Evolutionary conservation across 30 jellyfish, hydroid and myxozoan genomes (phyloP), one percentile per base, ranked within the genome.

Genomic region (Chrysaora quinquecirrha): DNA sequence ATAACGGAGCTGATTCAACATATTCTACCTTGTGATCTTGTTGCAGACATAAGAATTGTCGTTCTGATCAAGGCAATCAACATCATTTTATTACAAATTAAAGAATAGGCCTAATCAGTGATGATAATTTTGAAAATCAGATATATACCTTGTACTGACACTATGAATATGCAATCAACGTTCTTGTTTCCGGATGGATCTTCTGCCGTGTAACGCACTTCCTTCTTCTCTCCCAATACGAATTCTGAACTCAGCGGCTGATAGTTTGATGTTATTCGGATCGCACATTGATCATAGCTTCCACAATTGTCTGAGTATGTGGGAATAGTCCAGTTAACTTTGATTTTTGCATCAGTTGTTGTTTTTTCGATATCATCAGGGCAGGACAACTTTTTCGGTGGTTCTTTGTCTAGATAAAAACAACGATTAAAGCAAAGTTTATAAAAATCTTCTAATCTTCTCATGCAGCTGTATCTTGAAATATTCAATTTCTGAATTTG

Each of bases 111-210:
- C n/a, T n/a, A n/a, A n/a, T n/a, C n/a, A n/a, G n/a, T n/a, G n/a
- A n/a, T n/a, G n/a, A n/a, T n/a, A n/a, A 38, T 38, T 38, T 14
- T 38, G 54, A 38, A 38, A 38, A 38, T 38, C 14, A 3, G 54
- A 14, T 33, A 1, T 33, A 3, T 86, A 86, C 96, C 73, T 86
- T 20, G 46, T 30, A 86, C 91, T 30, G 52, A 35, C 22, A 86
- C 92, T 7, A 23, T 49, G 61, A 86, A 86, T 19, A 34, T 72
- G 83, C 96, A 86, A 7, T 78, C 87, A 28, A 61, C 75, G 67
- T 86, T 86, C 60, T n/a, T 25, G 33, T 86, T 86, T 16, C 61
- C 92, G n/a, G 90, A 86, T 7, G 91, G 91, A 66, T 86, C 96
- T n/a, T 46, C 49, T 34, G 87, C 92, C 30, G 81, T 86, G 81